Conservation (phyloP, 1,140 invertebrate genomes). For the Aphelenchoides besseyi region DNA sequence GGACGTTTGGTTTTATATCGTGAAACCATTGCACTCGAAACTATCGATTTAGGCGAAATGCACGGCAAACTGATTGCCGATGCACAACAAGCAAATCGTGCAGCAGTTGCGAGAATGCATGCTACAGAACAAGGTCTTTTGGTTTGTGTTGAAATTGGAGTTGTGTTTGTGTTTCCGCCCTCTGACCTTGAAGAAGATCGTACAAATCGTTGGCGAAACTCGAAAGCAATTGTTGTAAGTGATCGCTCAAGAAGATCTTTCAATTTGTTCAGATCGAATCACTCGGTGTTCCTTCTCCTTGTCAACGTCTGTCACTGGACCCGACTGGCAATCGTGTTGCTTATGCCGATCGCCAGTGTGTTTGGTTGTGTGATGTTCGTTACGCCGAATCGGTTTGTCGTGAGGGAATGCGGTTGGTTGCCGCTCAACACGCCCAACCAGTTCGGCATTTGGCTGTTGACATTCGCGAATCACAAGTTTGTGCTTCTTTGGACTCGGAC, state of each 20-base stretch:
- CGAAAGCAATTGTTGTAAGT: constrained; percentile 37
- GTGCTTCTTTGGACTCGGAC: constrained; percentile 14
- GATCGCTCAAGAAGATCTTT: background rate
- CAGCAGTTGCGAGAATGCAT: constrained; percentile 28
- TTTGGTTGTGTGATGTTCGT: constrained; percentile 30
- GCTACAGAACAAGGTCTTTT: constrained; percentile 25
- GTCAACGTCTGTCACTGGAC: constrained; percentile 25
- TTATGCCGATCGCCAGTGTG: constrained; percentile 27
- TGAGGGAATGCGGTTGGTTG: constrained; percentile 31
- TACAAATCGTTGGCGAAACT: constrained; percentile 25
- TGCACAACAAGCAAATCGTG: constrained; percentile 24
- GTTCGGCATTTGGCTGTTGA: constrained; percentile 29
- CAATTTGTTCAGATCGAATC: constrained; percentile 23
- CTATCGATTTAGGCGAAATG: constrained; percentile 30
- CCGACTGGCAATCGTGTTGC: constrained; percentile 16
- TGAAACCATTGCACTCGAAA: constrained; percentile 31
- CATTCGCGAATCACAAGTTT: constrained; percentile 17
- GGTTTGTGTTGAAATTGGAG: constrained; percentile 35
- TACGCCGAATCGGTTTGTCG: constrained; percentile 35
- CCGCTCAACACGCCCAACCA: constrained; percentile 30
- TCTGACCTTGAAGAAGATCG: constrained; percentile 7
- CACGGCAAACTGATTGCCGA: constrained; percentile 26
- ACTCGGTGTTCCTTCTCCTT: constrained; percentile 2
- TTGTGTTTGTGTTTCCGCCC: constrained; percentile 35
- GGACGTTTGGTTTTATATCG: constrained; percentile 27